These are phyloP conservation scores for Lynx canadensis DNA, from an alignment of 2,113 vertebrate genomes.

Conservation along the genomic window DNA sequence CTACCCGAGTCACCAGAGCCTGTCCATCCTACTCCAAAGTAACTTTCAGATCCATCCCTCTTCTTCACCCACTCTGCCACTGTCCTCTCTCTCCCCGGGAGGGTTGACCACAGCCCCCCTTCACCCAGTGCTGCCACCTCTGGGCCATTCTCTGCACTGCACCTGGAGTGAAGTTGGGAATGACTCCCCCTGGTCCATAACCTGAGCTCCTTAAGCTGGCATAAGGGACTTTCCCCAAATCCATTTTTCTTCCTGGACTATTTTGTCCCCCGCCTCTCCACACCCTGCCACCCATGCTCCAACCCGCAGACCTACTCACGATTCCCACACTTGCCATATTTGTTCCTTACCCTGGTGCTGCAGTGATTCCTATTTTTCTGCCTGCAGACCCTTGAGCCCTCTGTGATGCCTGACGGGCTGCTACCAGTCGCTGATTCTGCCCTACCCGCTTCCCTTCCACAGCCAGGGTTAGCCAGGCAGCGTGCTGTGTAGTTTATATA, in stretches of 20 bases:
- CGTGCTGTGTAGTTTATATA: background rate
- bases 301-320: background rate
- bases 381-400: background rate
- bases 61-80: background rate
- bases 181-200: background rate
- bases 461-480: background rate
- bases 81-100: background rate
- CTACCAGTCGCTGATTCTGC: background rate
- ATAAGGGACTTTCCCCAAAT: background rate
- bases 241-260: background rate
- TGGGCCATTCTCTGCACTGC: background rate
- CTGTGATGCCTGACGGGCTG: background rate
- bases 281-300: background rate
- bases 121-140: background rate
- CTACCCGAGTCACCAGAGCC: background rate
- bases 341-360: background rate
- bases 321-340: background rate
- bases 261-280: background rate
- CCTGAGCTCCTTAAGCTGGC: background rate
- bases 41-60: background rate
- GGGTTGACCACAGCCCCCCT: background rate
- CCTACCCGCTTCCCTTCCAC: no score
- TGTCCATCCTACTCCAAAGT: background rate
- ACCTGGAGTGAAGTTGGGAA: background rate
- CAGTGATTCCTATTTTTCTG: background rate